Base-by-base conservation (phyloP, 2,888 invertebrate genomes). In the Lithophane semibrunnea region DNA sequence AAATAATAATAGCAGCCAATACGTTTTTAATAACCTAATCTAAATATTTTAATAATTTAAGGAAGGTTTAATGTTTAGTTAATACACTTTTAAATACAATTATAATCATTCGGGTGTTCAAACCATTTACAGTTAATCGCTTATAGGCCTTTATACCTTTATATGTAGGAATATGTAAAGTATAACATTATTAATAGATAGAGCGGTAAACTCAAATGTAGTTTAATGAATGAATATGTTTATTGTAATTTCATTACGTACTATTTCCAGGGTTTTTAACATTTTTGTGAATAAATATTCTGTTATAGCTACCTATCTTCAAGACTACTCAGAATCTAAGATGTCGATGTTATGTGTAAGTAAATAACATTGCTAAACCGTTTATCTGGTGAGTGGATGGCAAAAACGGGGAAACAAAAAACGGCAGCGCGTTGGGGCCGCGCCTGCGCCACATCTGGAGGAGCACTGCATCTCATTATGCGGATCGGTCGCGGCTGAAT, bases 391-490 rank as follows among this genome's bases (percentile, higher is more conserved):
- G 79, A 89, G 77, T 80, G 76, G 83, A 84, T 82, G 75, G 83
- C 84, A 88, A 88, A 86, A 88, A 88, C 86, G 63, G 78, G 83
- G 91, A 92, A 92, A 94, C 94, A 95, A 95, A 95, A 95, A 95
- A 92, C 91, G 91, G 89, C 90, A 91, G 90, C 90, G 91, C 89
- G 89, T 92, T 89, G 86, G 92, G 92, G 95, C 93, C 94, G 94
- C 96, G 96, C 94, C 95, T 96, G 96, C 94, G 94, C 93, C 94
- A 94, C 96, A 96, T 96, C 95, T 96, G 96, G 95, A 92, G 92
- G 93, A 93, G 94, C 93, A 94, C 93, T 95, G 96, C 95, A 95
- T 94, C 94, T 94, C 94, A 95, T 95, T 95, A 95, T 94, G 93
- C 92, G 93, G 92, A 93, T 92, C 94, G 92, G 95, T 94, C 94